Base-by-base conservation (phyloP, 2,797 vertebrate genomes). In the Labeo calbasu region DNA sequence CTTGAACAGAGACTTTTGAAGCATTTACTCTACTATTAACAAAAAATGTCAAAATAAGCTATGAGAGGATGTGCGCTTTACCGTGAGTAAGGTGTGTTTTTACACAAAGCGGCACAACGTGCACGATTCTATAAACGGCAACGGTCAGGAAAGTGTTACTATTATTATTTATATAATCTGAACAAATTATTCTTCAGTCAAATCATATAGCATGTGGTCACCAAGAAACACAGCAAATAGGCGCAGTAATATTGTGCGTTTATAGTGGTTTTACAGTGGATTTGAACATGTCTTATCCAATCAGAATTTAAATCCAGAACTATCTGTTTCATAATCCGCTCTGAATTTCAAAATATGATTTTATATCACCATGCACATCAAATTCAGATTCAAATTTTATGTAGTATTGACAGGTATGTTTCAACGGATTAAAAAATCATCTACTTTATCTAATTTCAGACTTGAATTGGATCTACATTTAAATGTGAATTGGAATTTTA, bases 11-110 rank as follows among this genome's bases (percentile, higher is more conserved):
- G 32, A 69, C 14, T 55, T 68, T 25, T 69, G 2, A 57, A 46
- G 51, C n/a, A 21, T 80, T 80, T 80, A 70, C 65, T 23, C 4
- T 40, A 51, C 65, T 32, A 70, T 57, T 70, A 43, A 13, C n/a
- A 81, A n/a, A n/a, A 28, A 14, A 73, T 32, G 15, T 81, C 3
- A 15, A 21, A 82, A 50, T 21, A 55, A 23, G 17, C 6, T 10
- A 10, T 53, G 9, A 43, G n/a, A 15, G 9, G 43, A 43, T 11
- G 19, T 55, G 50, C 1, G 1, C 6, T 75, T 68, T 40, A 40
- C 19, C 2, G 15, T 21, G 32, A 36, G 12, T 55, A 14, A 76
- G 53, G 13, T 14, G 32, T 2, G 32, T 57, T 57, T 32, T 23
- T 21, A 43, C 4, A 59, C 55, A 59, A 70, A 70, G 40, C 21